Evolutionary conservation across 2,797 vertebrate genomes (phyloP).

Genomic region (Toxotes lorentzi): DNA sequence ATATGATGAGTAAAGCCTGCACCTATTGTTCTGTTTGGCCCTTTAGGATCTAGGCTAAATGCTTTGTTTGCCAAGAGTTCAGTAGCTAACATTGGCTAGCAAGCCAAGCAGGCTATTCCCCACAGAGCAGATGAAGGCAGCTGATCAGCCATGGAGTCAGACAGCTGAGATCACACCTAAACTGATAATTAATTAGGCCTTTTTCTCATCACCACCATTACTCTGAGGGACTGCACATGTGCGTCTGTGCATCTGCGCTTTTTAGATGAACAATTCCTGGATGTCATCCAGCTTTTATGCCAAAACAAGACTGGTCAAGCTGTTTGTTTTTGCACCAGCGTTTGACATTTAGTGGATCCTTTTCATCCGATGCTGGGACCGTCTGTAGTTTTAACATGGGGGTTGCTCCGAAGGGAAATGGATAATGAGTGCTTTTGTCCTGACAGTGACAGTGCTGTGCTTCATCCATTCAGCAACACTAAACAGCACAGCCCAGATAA

Average conservation of each 20-base stretch:
- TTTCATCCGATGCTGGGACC: constrained; percentile 38
- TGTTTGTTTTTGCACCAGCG: constrained; percentile 61
- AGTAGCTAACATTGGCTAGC: constrained; percentile 15
- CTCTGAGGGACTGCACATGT: constrained; percentile 36
- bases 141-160: constrained; percentile 47
- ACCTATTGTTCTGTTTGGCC: neutral
- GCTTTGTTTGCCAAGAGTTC: constrained; percentile 15
- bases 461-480: constrained; percentile 49
- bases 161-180: constrained; percentile 61
- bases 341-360: constrained; percentile 66
- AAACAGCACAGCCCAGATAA: constrained; percentile 48
- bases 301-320: constrained; percentile 63
- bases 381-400: constrained; percentile 29
- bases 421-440: constrained; percentile 69
- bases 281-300: constrained; percentile 24
- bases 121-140: constrained; percentile 44
- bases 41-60: neutral
- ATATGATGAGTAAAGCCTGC: neutral
- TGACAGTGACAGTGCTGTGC: constrained; percentile 31
- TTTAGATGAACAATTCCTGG: constrained; percentile 47
- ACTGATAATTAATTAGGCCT: constrained; percentile 65
- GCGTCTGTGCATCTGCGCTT: constrained; percentile 24
- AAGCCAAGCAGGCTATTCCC: constrained; percentile 15
- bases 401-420: constrained; percentile 47
- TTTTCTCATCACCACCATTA: constrained; percentile 29